Evolutionary conservation across 1,140 invertebrate genomes (phyloP), one percentile per base, ranked within the genome.

Genomic region (Cylas formicarius): DNA sequence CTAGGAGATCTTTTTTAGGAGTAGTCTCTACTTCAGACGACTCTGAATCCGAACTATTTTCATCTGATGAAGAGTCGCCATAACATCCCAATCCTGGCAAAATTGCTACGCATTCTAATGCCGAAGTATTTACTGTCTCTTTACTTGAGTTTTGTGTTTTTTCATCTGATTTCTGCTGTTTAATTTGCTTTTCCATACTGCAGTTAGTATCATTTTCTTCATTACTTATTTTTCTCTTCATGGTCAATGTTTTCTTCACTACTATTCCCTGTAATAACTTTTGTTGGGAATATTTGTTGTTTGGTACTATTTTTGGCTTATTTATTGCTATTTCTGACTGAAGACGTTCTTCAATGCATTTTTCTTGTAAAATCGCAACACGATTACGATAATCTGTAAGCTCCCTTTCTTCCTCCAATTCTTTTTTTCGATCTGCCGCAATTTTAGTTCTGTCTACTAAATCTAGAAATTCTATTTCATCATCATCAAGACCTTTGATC

Each of bases 401-500:
- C 63, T 90, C 85, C 50, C 77, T 72, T 55, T 81, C 77, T 61
- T 93, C 90, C 60, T 92, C 86, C 22, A 81, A 63, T 57, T 77
- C 74, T 44, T 89, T 86, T 61, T 82, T 81, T 42, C 80, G 74
- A 50, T 92, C 89, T 23, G 85, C 82, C 44, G 86, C 82, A 22
- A 88, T 73, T 71, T 90, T 91, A 13, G 80, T 83, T 48, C 81
- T 73, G 67, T 93, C 87, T 6, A 96, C 86, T 31, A 88, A 71
- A 57, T 96, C 88, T 6, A 97, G 68, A 67, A 96, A 97, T 51
- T 90, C 82, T 0, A 92, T 82, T 73, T 97, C 93, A 68, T 97
- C 93, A 63, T 93, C 89, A 67, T 96, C 91, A 2, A 97, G 68
- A 6, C 90, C 90, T 67, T 89, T 85, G 44, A 97, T 92, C 74